phyloP scores from a whole-genome alignment of 2,113 vertebrate genomes.

The Poecile atricapillus region DNA sequence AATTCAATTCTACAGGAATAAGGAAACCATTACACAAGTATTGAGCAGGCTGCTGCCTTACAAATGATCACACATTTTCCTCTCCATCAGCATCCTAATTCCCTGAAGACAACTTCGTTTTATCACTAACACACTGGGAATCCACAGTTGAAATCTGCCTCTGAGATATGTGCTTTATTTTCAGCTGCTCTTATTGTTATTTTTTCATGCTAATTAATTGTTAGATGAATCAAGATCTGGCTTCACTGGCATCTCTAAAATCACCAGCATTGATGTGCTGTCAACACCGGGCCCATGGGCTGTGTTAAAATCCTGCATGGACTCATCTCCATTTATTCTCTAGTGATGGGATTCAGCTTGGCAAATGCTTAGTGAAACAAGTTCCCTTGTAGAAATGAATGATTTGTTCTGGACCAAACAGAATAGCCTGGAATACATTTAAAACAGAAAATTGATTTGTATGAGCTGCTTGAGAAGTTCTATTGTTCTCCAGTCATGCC shows the following conservation, averaged over 20 bases:
- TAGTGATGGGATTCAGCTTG: background rate
- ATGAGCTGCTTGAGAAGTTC: background rate
- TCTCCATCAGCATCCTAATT: conserved; percentile 52
- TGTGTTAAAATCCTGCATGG: background rate
- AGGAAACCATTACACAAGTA: background rate
- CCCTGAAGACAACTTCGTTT: conserved; percentile 23
- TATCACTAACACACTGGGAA: background rate
- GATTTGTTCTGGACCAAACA: background rate
- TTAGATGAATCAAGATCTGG: background rate
- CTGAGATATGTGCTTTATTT: background rate
- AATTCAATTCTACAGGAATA: background rate
- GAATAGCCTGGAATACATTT: background rate
- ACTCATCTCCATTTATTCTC: background rate
- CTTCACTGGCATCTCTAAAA: background rate
- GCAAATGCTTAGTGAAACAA: background rate
- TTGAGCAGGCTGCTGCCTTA: background rate
- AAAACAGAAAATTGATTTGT: conserved; percentile 2
- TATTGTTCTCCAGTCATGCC: background rate
- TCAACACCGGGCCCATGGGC: background rate
- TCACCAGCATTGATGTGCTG: background rate
- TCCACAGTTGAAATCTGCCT: background rate
- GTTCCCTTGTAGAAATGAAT: background rate
- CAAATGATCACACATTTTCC: conserved; percentile 41
- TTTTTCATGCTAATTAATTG: background rate
- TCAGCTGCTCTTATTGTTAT: background rate